Evolutionary conservation across 92 coral and sea anemone species (phyloP).

Genomic region (Montipora capitata): DNA sequence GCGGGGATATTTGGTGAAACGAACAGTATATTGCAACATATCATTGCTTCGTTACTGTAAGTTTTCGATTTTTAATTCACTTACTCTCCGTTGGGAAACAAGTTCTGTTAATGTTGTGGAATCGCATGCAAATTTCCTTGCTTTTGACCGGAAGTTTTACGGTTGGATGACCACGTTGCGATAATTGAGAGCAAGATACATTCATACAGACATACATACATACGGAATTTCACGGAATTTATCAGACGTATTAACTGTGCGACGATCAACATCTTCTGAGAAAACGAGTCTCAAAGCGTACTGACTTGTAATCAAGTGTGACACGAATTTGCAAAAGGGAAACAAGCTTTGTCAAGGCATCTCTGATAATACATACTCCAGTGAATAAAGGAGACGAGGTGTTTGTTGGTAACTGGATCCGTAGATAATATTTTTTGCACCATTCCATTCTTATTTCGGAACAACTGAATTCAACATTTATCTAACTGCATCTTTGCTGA

Average conservation of each 20-base stretch:
- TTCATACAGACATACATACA: no score
- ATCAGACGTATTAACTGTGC: background rate
- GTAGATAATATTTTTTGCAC: background rate
- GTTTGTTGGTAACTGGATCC: background rate
- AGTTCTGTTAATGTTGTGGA: background rate
- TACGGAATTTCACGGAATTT: slow-evolving; percentile 9
- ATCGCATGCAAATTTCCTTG: background rate
- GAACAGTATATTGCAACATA: background rate
- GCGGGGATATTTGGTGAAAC: background rate
- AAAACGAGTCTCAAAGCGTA: background rate
- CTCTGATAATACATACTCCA: background rate
- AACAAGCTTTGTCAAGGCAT: background rate
- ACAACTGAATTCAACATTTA: no score
- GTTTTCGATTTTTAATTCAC: background rate
- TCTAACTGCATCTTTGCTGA: background rate
- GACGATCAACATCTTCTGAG: slow-evolving; percentile 36
- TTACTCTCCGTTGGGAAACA: background rate
- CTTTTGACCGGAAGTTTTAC: slow-evolving; percentile 46
- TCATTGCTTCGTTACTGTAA: background rate
- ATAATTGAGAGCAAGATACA: background rate
- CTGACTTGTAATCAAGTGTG: slow-evolving; percentile 8
- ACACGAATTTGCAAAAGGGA: background rate
- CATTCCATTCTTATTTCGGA: no score
- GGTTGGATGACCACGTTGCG: slow-evolving; percentile 40
- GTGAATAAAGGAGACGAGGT: background rate